phyloP scores from a whole-genome alignment of 1,140 invertebrate genomes.

The Callitettix versicolor region DNA sequence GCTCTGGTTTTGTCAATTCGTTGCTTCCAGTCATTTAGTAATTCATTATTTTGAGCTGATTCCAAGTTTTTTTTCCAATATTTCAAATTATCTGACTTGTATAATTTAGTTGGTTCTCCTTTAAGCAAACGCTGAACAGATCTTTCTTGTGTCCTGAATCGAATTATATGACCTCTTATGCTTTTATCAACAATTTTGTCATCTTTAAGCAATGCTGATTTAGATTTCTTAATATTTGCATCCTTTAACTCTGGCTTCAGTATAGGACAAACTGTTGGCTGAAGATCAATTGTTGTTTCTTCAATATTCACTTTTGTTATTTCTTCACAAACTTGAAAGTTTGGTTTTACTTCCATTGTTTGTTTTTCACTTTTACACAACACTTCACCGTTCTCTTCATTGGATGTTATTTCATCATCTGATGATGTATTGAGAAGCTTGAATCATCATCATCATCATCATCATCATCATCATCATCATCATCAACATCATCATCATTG shows the following conservation, averaged over 20 bases:
- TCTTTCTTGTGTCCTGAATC: background rate
- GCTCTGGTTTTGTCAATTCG: slow-evolving; percentile 14
- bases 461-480: background rate
- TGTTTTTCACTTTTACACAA: background rate
- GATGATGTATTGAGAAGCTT: background rate
- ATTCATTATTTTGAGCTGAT: slow-evolving; percentile 8
- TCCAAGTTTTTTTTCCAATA: slow-evolving; percentile 8
- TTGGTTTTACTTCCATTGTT: background rate
- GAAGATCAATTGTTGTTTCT: background rate
- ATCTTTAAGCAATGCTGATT: background rate
- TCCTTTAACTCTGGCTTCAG: background rate
- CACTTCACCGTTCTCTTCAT: too few relatives aligned
- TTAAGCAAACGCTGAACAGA: slow-evolving; percentile 4
- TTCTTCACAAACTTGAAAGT: background rate
- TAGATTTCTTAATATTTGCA: background rate
- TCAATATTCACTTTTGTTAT: too few relatives aligned
- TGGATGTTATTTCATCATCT: too few relatives aligned
- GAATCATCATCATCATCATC: background rate
- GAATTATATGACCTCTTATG: background rate
- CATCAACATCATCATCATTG: background rate
- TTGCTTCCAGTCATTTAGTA: slow-evolving; percentile 13
- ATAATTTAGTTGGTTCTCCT: background rate
- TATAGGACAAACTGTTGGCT: background rate
- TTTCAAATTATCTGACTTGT: slow-evolving; percentile 3
- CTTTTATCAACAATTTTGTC: background rate